These are phyloP conservation scores for Tragelaphus buxtoni DNA, from an alignment of 2,113 vertebrate genomes.

Conservation along the genomic window DNA sequence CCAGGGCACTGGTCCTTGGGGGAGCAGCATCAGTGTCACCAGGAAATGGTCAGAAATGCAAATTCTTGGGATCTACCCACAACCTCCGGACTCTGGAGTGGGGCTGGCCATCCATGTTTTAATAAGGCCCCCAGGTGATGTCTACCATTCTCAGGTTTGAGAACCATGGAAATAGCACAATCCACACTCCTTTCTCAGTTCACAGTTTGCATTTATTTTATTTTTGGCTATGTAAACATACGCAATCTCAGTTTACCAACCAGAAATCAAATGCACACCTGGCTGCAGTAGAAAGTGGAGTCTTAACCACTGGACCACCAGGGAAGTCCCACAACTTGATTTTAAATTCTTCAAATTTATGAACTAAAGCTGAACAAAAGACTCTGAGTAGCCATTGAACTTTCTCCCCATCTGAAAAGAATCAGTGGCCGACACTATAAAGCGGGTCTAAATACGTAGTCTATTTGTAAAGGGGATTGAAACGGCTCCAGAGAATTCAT, in stretches of 20 bases:
- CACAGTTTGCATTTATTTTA: not conserved
- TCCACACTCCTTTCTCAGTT: not conserved
- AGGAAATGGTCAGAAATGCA: not conserved
- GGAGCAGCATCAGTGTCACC: fast-evolving
- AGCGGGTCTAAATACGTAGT: fast-evolving
- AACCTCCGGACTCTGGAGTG: fast-evolving
- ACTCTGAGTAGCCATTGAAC: fast-evolving
- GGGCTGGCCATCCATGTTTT: not conserved
- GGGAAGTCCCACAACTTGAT: not conserved
- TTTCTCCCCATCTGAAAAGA: not conserved
- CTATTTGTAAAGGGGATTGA: not conserved
- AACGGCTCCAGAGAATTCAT: not conserved
- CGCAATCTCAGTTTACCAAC: not conserved
- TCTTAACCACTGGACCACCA: not conserved
- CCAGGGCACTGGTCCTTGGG: no score
- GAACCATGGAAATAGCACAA: not conserved
- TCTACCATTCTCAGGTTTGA: not conserved
- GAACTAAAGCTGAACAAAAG: not conserved
- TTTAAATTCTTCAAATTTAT: no score
- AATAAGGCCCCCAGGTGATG: no score
- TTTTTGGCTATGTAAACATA: not conserved
- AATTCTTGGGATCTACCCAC: not conserved
- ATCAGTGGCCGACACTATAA: fast-evolving
- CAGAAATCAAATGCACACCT: not conserved
- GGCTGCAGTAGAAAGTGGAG: not conserved